Conservation (phyloP, 2,888 invertebrate species). For the Diarsia dahlii region DNA sequence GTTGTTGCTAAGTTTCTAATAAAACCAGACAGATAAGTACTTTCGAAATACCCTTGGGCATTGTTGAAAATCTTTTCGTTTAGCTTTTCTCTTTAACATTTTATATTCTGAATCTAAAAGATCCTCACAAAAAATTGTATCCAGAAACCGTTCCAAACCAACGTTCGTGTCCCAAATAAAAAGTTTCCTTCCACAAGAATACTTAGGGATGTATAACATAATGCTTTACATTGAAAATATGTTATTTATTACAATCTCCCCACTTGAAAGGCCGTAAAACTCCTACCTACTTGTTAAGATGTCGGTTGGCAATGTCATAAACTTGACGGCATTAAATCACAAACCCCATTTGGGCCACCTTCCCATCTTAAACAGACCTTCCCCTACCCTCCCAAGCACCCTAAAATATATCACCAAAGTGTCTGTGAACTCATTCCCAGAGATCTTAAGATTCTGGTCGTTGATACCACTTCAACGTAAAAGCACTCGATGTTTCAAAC, state of each 20-base stretch:
- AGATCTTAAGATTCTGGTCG: slow-evolving; percentile 73
- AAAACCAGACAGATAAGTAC: not conserved
- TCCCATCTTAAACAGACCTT: slow-evolving; percentile 71
- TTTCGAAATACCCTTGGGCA: not conserved
- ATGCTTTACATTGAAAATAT: slow-evolving; percentile 71
- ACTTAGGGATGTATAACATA: slow-evolving; percentile 56
- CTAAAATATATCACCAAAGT: slow-evolving; percentile 50
- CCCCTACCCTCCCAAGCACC: slow-evolving; percentile 40
- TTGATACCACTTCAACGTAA: slow-evolving; percentile 78
- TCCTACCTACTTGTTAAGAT: slow-evolving; percentile 78
- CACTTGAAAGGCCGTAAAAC: slow-evolving; percentile 71
- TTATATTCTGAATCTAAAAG: slow-evolving; percentile 4
- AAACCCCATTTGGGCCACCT: slow-evolving; percentile 76
- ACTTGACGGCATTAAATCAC: slow-evolving; percentile 84
- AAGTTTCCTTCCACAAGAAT: slow-evolving; percentile 50
- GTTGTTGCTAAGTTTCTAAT: not conserved
- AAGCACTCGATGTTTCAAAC: slow-evolving; percentile 88
- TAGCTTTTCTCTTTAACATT: not conserved
- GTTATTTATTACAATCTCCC: slow-evolving; percentile 74
- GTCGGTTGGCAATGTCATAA: slow-evolving; percentile 79
- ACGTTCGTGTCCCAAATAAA: slow-evolving; percentile 47
- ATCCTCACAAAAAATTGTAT: slow-evolving; percentile 9
- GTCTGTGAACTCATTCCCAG: slow-evolving; percentile 56
- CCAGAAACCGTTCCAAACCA: slow-evolving; percentile 14
- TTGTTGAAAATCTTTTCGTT: not conserved